Evolutionary conservation across 2,888 invertebrate species (phyloP), one percentile per base, ranked within the genome.

Genomic region (Camptogramma bilineatum): DNA sequence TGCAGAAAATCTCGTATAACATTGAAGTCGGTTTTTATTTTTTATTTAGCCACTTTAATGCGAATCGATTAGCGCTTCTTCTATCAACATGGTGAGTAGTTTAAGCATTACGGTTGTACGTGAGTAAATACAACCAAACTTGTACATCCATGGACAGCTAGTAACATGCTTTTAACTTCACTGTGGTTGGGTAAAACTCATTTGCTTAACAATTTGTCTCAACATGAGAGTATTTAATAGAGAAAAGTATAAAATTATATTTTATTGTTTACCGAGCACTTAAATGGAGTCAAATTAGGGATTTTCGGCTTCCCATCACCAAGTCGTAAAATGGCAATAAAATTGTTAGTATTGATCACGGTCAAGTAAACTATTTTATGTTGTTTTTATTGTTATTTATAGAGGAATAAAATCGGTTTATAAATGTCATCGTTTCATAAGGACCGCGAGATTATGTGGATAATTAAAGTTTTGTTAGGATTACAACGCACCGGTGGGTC

Each of bases 361-460:
- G 80, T 74, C 82, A 81, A 88, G 83, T 89, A 85, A 88, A 87
- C 90, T 91, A 91, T 91, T 92, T 91, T 86, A 92, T 90, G 87
- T 83, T 83, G 77, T 86, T 93, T 92, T 91, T 91, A 91, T 89
- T 85, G 90, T 91, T 91, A 91, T 93, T 93, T 91, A 91, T 92
- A 79, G 87, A 74, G 80, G 71, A 86, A 90, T 91, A 91, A 92
- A 92, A 90, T 77, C 76, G 83, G 86, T 90, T 90, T 87, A 86
- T 90, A 83, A 85, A 86, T 89, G 88, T 88, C 86, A 87, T 86
- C 86, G 84, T 83, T 79, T 84, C 78, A 72, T 78, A 78, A 77
- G 81, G 77, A 76, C 76, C 76, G 77, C 79, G 76, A 56, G 60
- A 60, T 64, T 64, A 60, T 60, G 64, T 60, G 53, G 72, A 72